Percentiles rank a stretch among this genome's conserved stretches.
These are phyloP conservation scores for Prorops nasuta DNA, from an alignment of 1,140 invertebrate species.

Conservation along the genomic window DNA sequence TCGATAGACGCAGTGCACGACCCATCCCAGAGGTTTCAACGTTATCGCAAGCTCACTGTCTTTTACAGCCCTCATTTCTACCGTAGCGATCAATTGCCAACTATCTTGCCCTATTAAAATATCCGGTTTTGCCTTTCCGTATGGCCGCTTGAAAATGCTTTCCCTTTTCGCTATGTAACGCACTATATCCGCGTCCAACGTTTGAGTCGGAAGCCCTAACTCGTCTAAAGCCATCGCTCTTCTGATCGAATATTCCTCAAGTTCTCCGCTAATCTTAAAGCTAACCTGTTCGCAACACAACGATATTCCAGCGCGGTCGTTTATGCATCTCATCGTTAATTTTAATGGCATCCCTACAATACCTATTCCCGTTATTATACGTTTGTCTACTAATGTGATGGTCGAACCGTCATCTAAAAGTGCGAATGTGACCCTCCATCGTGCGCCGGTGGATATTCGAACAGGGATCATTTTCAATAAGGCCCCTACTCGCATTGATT, in stretches of 20 bases:
- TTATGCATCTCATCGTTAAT: background rate
- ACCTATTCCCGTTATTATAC: slow-evolving; percentile 9
- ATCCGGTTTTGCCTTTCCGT: background rate
- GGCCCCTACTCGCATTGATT: background rate
- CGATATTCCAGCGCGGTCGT: too few relatives aligned
- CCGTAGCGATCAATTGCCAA: slow-evolving; percentile 5
- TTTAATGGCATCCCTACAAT: background rate
- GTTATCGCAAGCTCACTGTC: background rate
- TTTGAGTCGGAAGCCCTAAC: slow-evolving; percentile 1
- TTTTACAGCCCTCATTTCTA: background rate
- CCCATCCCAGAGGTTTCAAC: slow-evolving; percentile 11
- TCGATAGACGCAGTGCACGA: slow-evolving; percentile 6
- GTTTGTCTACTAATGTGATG: slow-evolving; percentile 16
- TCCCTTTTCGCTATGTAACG: background rate
- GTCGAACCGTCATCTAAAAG: slow-evolving; percentile 27
- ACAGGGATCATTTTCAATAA: slow-evolving; percentile 22
- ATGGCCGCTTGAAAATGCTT: background rate
- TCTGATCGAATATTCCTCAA: background rate
- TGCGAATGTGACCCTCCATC: slow-evolving; percentile 10
- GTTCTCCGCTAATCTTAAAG: background rate
- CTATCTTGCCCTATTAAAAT: slow-evolving; percentile 13
- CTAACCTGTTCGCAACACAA: background rate
- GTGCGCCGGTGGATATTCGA: background rate
- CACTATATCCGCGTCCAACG: background rate
- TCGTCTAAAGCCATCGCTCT: background rate